Evolutionary conservation across 2,797 vertebrate species (phyloP), one percentile per base, ranked within the genome.

Genomic region (Oreonectes daqikongensis): DNA sequence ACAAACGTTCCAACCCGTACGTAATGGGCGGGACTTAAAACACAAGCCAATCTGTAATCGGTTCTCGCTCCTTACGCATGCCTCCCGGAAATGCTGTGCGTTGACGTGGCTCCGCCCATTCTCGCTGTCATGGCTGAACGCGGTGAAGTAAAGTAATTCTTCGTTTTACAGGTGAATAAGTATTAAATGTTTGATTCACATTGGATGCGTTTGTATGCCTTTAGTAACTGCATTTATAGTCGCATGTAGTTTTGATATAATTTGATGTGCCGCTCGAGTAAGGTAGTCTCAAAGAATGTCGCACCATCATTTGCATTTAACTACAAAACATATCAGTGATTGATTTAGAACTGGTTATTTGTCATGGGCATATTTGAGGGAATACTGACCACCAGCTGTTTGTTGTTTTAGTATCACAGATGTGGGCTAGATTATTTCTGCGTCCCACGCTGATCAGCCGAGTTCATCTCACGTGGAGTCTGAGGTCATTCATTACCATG

Each of bases 401-500:
- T 69, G 32, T 57, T 65, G 53, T 44, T 48, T 53, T 55, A 24
- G 69, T 38, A 40, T 69, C 26, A 35, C 83, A 90, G 85, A 94
- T 94, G 93, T 94, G 89, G 91, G 83, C 87, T 64, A 85, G 86
- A 78, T n/a, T 89, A 35, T 28, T 85, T 60, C 55, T 90, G 28
- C 78, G 70, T 24, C 65, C 84, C 35, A 24, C 69, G 28, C 63
- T 88, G 70, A 75, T 84, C 53, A 35, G 53, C 20, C 83, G 77
- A 77, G 1, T 85, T 53, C n/a, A 73, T 80, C 22, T 85, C 0
- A 83, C 30, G 73, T 83, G 84, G 85, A 92, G 72, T 72, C 75
- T 5, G 75, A 77, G 90, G 85, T 86, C 78, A 83, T 80, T 95
- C 0, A 87, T 84, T 77, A 92, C 93, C 1, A 97, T 99, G 97